These are phyloP conservation scores for Rhinolophus sinicus DNA, from an alignment of 2,113 vertebrate genomes.

Conservation along the genomic window DNA sequence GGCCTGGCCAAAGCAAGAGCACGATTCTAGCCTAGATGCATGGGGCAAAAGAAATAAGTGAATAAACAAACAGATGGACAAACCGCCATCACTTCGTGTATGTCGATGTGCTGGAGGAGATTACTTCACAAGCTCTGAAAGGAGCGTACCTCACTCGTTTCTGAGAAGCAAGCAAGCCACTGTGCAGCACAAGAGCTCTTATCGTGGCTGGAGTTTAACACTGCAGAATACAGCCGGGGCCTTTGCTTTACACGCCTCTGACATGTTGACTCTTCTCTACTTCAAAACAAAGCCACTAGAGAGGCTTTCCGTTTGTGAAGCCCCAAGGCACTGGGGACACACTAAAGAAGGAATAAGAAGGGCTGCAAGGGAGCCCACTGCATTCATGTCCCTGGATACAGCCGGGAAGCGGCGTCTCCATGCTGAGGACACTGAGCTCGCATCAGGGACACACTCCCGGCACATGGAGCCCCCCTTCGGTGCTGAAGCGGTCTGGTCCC, in stretches of 20 bases:
- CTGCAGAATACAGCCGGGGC: not conserved
- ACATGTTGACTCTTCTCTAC: too few species aligned
- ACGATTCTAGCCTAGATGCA: not conserved
- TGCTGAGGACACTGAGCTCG: fast-evolving
- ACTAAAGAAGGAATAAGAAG: not conserved
- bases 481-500: not conserved
- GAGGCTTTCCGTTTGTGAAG: not conserved
- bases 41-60: fast-evolving
- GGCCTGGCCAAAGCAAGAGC: not conserved
- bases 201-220: not conserved
- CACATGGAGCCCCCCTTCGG: too few species aligned
- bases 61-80: too few species aligned
- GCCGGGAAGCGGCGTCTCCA: not conserved
- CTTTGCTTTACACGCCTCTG: not conserved
- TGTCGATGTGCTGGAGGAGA: too few species aligned
- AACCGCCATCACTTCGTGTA: fast-evolving
- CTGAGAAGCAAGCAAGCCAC: not conserved
- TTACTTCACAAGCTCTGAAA: not conserved
- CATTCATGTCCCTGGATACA: fast-evolving
- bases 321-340: not conserved
- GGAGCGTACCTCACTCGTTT: fast-evolving
- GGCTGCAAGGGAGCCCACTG: fast-evolving
- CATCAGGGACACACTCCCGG: too few species aligned
- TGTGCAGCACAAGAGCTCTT: not conserved
- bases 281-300: not conserved